Evolutionary conservation across 2,113 vertebrate genomes (phyloP), one percentile per base, ranked within the genome.

Genomic region (Pterocles burchelli): DNA sequence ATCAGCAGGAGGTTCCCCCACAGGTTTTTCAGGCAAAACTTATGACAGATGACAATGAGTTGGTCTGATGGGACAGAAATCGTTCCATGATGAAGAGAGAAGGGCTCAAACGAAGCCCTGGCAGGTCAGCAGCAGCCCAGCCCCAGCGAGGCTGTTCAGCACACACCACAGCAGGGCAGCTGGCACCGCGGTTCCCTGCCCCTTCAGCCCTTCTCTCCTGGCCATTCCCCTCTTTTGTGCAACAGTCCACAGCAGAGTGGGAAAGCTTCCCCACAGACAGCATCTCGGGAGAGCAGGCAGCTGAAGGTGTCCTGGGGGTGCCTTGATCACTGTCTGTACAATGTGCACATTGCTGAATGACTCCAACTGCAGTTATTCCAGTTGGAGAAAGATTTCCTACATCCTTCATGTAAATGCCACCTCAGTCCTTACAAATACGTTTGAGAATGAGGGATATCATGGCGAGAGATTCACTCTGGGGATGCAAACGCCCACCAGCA

Each of bases 301-400:
- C 17, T 15, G 18, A 33, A 29, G 36, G 4, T 3, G 3, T 9
- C 4, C 29, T 3, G 15, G 36, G 26, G 21, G 31, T 6, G 7
- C 48, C 34, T 49, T 9, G 8, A 61, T 52, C 28, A 12, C 12
- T 1, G 1, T 8, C n/a, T 33, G 12, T 29, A 41, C 48, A 41
- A 22, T 1, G 0, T 0, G 12, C 1, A 7, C 2, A 1, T 29
- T 48, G 51, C 63, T 20, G 11, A 33, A n/a, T 0, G 2, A 36
- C 45, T 46, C 45, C 8, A 21, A 19, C 8, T 2, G 0, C 1
- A 0, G 5, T 34, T 10, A 31, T 41, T 21, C 20, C 2, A 1
- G 15, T n/a, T 54, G 4, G 34, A 58, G 36, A 57, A n/a, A 31
- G 6, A 13, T 33, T 26, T 26, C 10, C 41, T 19, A 9, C 2